Percentiles rank a stretch among this genome's conserved stretches.
These are phyloP conservation scores for Bombylius discolor DNA, from an alignment of 2,888 invertebrate genomes.

Conservation along the genomic window DNA sequence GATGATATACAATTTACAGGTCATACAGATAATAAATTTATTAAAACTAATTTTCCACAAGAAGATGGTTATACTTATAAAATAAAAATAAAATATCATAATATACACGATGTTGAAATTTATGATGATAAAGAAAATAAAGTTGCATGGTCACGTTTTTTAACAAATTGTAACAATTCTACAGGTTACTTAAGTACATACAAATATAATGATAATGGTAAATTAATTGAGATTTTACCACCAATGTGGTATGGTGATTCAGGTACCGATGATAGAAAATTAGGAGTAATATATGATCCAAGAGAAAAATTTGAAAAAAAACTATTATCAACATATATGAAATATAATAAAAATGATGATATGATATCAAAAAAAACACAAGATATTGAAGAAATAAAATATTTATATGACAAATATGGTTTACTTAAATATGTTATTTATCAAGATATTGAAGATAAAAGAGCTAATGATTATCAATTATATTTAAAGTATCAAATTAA, in stretches of 20 bases:
- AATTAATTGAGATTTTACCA: background rate
- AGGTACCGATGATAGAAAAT: too few species aligned
- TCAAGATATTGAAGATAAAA: background rate
- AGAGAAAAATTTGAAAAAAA: background rate
- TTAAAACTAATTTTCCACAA: background rate
- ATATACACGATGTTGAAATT: background rate
- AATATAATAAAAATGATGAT: constrained; percentile 4
- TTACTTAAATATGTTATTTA: constrained; percentile 1
- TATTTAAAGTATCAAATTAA: too few species aligned
- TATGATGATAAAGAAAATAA: background rate
- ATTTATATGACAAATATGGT: background rate
- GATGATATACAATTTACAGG: background rate
- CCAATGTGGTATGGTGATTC: background rate
- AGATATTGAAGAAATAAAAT: constrained; percentile 3
- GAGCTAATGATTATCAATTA: too few species aligned
- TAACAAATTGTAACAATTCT: background rate
- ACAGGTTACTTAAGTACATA: background rate
- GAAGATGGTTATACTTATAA: background rate
- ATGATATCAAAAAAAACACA: constrained; percentile 4
- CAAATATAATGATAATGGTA: background rate
- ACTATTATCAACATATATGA: constrained; percentile 1
- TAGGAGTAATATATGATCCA: too few species aligned
- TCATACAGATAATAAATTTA: background rate
- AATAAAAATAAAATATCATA: background rate
- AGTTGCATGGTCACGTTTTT: background rate